Evolutionary conservation across 2,888 invertebrate genomes (phyloP).

Genomic region (Drosophila dives): DNA sequence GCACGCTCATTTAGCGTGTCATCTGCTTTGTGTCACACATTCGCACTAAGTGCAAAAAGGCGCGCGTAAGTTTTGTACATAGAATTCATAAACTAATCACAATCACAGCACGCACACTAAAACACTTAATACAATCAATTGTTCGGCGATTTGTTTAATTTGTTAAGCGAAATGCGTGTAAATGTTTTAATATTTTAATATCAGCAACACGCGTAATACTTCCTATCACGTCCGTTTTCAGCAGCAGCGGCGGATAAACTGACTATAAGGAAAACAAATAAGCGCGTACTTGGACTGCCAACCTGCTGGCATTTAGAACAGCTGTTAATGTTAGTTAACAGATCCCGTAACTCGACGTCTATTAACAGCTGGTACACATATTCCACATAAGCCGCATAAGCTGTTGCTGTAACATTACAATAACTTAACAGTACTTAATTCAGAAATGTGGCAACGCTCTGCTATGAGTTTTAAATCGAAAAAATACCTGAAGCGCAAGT

Average conservation of each 20-base stretch:
- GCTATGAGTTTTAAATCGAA: slow-evolving; percentile 36
- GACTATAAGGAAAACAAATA: slow-evolving; percentile 54
- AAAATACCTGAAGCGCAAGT: not conserved
- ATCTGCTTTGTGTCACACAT: slow-evolving; percentile 59
- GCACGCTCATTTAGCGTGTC: slow-evolving; percentile 63
- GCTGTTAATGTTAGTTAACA: slow-evolving; percentile 39
- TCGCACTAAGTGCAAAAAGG: slow-evolving; percentile 35
- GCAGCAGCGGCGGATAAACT: slow-evolving; percentile 61
- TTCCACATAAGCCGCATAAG: not conserved
- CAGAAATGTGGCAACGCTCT: slow-evolving; percentile 18
- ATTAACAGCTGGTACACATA: not conserved
- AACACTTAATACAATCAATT: slow-evolving; percentile 19
- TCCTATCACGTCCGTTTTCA: slow-evolving; percentile 35
- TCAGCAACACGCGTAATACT: not conserved
- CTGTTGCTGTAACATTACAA: not conserved
- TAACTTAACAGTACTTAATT: slow-evolving; percentile 1
- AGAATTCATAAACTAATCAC: slow-evolving; percentile 1
- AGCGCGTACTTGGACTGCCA: slow-evolving; percentile 34
- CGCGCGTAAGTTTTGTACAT: slow-evolving; percentile 3
- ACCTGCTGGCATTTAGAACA: slow-evolving; percentile 14
- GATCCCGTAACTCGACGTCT: not conserved
- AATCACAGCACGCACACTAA: not conserved
- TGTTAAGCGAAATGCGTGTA: slow-evolving; percentile 23
- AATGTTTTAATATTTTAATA: slow-evolving; percentile 29
- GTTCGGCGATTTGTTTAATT: slow-evolving; percentile 21